These are phyloP conservation scores for Atractosteus spatula DNA, from an alignment of 2,113 vertebrate species.

Conservation along the genomic window DNA sequence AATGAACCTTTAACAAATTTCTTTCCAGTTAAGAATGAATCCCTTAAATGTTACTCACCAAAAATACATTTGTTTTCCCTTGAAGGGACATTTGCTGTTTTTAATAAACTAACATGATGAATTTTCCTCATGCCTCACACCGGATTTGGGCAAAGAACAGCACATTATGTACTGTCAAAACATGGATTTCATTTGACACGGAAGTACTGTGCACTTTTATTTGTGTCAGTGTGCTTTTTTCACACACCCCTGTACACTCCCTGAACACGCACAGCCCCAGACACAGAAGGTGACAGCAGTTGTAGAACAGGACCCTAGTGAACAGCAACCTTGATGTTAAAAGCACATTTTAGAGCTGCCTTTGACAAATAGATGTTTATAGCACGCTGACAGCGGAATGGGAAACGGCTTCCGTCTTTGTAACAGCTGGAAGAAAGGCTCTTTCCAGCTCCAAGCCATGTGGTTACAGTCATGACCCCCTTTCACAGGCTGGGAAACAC, in stretches of 20 bases:
- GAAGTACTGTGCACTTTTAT: conserved; percentile 17
- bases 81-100: no score
- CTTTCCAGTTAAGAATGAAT: no score
- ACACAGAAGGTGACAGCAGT: not conserved
- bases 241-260: not conserved
- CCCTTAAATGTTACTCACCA: no score
- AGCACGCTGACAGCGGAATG: conserved; percentile 60
- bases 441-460: conserved; percentile 64
- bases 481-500: conserved; percentile 62
- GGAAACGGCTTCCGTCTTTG: conserved; percentile 65
- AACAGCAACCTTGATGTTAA: conserved; percentile 30
- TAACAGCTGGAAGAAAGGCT: conserved; percentile 63
- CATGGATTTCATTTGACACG: no score
- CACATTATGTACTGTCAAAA: no score
- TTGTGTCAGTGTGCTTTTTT: conserved; percentile 10
- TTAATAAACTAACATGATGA: no score
- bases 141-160: no score
- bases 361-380: conserved; percentile 69
- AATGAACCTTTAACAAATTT: no score
- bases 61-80: no score
- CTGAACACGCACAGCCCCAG: conserved; percentile 1
- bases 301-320: not conserved
- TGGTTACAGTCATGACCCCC: conserved; percentile 70
- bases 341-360: conserved; percentile 31
- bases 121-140: no score